Evolutionary conservation across 2,797 vertebrate species (phyloP).

Genomic region (Hipposideros larvatus): DNA sequence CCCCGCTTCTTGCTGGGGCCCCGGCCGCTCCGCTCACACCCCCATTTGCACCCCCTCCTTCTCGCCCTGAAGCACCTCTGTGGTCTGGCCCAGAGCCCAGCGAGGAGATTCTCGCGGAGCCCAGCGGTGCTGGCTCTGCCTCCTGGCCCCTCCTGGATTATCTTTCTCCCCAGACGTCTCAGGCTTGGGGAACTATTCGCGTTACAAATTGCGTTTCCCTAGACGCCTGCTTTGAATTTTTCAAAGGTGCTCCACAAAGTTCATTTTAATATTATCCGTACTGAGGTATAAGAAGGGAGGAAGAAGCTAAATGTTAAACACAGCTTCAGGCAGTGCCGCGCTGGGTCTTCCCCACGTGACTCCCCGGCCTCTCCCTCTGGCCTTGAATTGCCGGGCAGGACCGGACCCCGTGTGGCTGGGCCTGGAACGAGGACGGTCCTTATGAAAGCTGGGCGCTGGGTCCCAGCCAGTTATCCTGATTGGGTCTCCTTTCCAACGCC

Average conservation of each 20-base stretch:
- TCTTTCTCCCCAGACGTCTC: neutral
- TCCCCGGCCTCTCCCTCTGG: accelerated
- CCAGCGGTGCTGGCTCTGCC: neutral
- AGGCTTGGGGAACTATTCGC: neutral
- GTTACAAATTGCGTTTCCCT: neutral
- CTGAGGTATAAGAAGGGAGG: neutral
- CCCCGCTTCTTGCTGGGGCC: neutral
- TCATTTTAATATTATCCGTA: neutral
- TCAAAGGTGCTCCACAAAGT: neutral
- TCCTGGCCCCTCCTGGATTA: neutral
- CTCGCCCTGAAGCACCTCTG: neutral
- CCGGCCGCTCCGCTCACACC: neutral
- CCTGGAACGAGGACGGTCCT: no score
- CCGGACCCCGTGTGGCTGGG: neutral
- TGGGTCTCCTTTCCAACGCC: accelerated
- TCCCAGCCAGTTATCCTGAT: no score
- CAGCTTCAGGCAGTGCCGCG: accelerated
- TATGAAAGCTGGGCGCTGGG: accelerated
- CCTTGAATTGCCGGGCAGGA: no score
- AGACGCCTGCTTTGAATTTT: neutral
- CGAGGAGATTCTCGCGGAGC: neutral
- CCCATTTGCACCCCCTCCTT: neutral
- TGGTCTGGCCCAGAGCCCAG: neutral
- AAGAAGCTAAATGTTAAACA: no score
- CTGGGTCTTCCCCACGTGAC: neutral